Conservation (phyloP, 2,113 vertebrate species). For the Sialia sialis region DNA sequence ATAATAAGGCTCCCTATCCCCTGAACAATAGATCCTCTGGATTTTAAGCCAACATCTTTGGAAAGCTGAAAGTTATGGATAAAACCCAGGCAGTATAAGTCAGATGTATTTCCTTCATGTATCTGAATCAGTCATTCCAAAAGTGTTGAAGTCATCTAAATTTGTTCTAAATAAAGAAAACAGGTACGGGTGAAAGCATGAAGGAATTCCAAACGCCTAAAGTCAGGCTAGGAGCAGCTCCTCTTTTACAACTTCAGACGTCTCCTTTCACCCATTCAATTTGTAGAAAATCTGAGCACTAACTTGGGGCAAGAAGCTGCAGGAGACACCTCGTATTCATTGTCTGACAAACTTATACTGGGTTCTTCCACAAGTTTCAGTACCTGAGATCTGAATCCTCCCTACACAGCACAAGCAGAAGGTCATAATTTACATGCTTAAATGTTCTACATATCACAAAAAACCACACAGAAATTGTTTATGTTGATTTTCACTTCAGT, state of each 20-base stretch:
- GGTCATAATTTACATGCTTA: background rate
- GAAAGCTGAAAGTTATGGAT: background rate
- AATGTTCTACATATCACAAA: background rate
- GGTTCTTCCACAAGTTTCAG: background rate
- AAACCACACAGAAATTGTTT: accelerated
- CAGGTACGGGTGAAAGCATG: background rate
- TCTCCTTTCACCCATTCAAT: background rate
- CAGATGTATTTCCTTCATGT: background rate
- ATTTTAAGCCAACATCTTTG: background rate
- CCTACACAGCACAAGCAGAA: background rate
- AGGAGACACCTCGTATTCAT: background rate
- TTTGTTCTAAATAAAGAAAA: background rate
- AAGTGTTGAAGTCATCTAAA: background rate
- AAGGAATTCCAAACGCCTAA: background rate
- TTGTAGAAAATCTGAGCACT: background rate
- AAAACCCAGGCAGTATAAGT: background rate
- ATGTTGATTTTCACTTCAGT: background rate
- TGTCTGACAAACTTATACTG: background rate
- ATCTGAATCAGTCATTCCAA: background rate
- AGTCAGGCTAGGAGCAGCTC: background rate
- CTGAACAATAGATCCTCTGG: background rate
- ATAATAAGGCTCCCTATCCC: background rate
- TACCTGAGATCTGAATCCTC: background rate
- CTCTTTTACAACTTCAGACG: background rate
- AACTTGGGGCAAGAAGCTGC: background rate